Evolutionary conservation across 2,113 vertebrate genomes (phyloP).

Genomic region (Gobiocypris rarus): DNA sequence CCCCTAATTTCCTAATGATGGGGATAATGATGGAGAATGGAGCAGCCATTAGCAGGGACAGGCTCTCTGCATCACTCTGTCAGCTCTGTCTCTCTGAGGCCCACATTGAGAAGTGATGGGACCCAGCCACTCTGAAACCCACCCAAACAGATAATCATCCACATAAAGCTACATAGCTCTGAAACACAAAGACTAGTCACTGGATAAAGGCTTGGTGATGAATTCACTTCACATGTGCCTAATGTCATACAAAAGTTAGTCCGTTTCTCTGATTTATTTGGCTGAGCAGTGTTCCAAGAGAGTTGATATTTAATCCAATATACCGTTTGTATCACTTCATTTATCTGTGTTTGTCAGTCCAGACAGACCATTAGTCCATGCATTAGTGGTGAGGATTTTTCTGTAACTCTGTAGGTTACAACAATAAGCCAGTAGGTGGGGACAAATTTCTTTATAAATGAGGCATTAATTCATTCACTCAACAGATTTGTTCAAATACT

Average conservation of each 20-base stretch:
- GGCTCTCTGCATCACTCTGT: constrained; percentile 99
- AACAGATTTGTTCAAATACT: neutral
- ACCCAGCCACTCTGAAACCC: constrained; percentile 86
- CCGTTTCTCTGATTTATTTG: neutral
- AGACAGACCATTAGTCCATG: neutral
- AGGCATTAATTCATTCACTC: neutral
- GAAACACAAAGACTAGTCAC: neutral
- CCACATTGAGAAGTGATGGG: constrained; percentile 95
- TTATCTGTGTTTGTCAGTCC: neutral
- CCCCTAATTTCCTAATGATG: constrained; percentile 99
- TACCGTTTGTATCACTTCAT: neutral
- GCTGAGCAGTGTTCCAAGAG: neutral
- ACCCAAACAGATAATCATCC: constrained; percentile 21
- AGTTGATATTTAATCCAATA: too few relatives aligned
- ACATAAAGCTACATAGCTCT: constrained; percentile 17
- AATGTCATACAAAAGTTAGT: neutral
- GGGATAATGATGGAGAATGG: constrained; percentile 99
- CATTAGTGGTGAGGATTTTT: neutral
- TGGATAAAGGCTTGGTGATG: neutral
- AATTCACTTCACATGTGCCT: too few relatives aligned
- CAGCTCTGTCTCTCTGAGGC: constrained; percentile 90
- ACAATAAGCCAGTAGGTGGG: neutral
- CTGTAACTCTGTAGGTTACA: neutral
- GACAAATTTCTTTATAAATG: neutral
- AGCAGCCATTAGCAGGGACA: constrained; percentile 97